These are phyloP conservation scores for Cydia fagiglandana DNA, from an alignment of 1,140 invertebrate genomes.

Conservation along the genomic window DNA sequence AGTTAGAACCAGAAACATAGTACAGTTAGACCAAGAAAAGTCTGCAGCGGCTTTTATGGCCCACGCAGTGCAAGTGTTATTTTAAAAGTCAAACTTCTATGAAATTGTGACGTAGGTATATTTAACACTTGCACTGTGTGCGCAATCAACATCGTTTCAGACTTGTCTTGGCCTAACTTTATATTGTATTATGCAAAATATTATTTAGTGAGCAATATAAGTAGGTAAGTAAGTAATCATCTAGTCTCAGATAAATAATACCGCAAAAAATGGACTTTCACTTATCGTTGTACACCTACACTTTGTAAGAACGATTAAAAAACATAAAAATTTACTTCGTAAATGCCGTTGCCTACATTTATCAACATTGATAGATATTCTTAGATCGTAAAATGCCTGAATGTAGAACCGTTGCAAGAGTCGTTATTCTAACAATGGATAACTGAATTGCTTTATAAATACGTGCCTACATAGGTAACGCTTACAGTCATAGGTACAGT, in stretches of 20 bases:
- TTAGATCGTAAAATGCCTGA: not conserved
- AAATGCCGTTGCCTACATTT: conserved; percentile 5
- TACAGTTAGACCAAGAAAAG: too few relatives aligned
- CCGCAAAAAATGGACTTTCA: conserved; percentile 29
- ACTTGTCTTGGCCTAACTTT: too few relatives aligned
- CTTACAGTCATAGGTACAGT: too few relatives aligned
- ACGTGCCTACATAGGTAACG: not conserved
- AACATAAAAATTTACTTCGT: conserved; percentile 14
- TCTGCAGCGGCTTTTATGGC: too few relatives aligned
- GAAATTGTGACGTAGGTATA: too few relatives aligned
- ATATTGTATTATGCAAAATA: not conserved
- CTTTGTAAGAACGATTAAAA: conserved; percentile 24
- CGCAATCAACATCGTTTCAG: too few relatives aligned
- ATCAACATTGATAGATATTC: not conserved
- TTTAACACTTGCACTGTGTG: too few relatives aligned
- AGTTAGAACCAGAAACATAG: too few relatives aligned
- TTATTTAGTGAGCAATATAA: not conserved
- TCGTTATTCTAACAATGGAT: not conserved
- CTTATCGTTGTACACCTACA: conserved; percentile 21
- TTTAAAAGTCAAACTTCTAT: too few relatives aligned
- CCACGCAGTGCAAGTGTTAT: too few relatives aligned
- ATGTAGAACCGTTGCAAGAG: not conserved
- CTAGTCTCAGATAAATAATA: not conserved
- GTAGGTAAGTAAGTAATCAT: conserved; percentile 6
- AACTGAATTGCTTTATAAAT: not conserved